These are phyloP conservation scores for Hydropotes inermis DNA, from an alignment of 2,113 vertebrate genomes.

Conservation along the genomic window DNA sequence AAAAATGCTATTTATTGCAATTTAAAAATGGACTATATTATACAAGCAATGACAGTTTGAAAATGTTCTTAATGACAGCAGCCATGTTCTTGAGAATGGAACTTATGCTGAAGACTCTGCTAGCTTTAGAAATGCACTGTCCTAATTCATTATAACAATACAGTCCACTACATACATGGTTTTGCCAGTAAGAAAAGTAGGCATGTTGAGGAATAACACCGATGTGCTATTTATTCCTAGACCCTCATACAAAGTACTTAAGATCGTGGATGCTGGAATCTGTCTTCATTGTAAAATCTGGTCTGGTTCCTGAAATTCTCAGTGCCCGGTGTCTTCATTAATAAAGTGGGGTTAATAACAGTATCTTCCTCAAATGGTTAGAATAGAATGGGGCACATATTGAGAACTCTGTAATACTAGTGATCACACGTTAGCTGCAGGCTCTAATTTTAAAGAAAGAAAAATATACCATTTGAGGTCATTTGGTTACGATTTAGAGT, in stretches of 20 bases:
- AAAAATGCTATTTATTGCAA: not conserved
- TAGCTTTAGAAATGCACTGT: not conserved
- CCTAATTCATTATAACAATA: not conserved
- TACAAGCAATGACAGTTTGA: not conserved
- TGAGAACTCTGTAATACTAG: not conserved
- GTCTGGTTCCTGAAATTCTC: not conserved
- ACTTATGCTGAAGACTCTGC: not conserved
- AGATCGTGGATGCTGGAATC: not conserved
- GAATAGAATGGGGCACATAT: not conserved
- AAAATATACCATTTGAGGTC: not conserved
- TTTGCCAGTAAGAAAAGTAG: not conserved
- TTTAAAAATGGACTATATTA: not conserved
- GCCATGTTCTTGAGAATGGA: not conserved
- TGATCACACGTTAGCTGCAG: not conserved
- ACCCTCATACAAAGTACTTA: not conserved
- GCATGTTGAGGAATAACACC: not conserved
- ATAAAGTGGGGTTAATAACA: not conserved
- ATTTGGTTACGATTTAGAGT: not conserved
- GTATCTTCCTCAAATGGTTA: not conserved
- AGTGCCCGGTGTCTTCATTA: not conserved
- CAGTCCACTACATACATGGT: rapidly evolving
- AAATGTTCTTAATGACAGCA: not conserved
- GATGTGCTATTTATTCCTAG: not conserved
- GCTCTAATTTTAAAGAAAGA: not conserved
- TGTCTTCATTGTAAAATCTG: not conserved